Evolutionary conservation across 1,140 invertebrate genomes (phyloP).

Genomic region (Drosophila pallidifrons): DNA sequence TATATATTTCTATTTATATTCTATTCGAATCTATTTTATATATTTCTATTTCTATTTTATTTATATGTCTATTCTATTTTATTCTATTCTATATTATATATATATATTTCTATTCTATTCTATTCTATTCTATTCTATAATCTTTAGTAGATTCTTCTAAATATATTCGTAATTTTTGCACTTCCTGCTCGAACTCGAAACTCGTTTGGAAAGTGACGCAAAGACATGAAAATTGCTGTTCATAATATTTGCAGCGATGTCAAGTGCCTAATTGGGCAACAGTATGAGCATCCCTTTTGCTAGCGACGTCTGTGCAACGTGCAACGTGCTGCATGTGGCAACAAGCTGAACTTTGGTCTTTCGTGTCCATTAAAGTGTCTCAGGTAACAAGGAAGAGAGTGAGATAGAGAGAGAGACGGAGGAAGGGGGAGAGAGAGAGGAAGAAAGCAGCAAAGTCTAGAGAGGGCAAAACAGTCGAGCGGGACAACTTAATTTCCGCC

Average conservation of each 20-base stretch:
- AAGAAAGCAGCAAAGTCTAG: background rate
- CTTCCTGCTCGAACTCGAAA: too few relatives aligned
- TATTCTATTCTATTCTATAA: too few relatives aligned
- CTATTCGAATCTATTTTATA: too few relatives aligned
- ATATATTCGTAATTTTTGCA: too few relatives aligned
- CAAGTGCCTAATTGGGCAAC: slow-evolving; percentile 4
- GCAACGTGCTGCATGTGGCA: slow-evolving; percentile 31
- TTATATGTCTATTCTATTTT: too few relatives aligned
- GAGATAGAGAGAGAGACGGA: background rate
- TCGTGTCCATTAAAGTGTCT: slow-evolving; percentile 75
- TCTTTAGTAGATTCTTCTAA: too few relatives aligned
- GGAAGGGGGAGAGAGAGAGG: background rate
- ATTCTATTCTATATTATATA: too few relatives aligned
- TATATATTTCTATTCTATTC: too few relatives aligned
- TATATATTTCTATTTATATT: too few relatives aligned
- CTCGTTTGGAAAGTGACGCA: too few relatives aligned
- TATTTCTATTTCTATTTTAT: too few relatives aligned
- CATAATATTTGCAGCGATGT: background rate
- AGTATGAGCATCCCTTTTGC: background rate
- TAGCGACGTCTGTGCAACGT: background rate
- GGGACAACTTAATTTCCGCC: slow-evolving; percentile 80
- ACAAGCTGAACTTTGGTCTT: slow-evolving; percentile 66
- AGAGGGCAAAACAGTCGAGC: slow-evolving; percentile 38
- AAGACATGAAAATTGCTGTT: too few relatives aligned
- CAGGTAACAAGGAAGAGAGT: slow-evolving; percentile 48